These are phyloP conservation scores for Drosophila histrio DNA, from an alignment of 2,888 invertebrate species.

Conservation along the genomic window DNA sequence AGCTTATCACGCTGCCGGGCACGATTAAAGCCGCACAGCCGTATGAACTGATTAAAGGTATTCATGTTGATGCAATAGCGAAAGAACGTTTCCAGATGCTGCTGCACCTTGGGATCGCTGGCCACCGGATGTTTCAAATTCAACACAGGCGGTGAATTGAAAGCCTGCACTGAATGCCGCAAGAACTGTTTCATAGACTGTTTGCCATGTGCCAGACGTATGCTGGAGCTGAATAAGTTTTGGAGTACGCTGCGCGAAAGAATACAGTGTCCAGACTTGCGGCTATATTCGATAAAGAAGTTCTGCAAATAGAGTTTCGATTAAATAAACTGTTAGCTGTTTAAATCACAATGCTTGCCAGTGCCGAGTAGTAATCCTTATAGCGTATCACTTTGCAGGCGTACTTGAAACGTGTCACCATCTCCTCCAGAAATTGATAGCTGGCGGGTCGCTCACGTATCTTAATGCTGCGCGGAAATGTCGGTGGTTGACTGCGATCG, in stretches of 20 bases:
- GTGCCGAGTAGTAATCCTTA: slow-evolving; percentile 91
- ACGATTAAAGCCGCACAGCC: slow-evolving; percentile 96
- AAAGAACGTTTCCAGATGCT: slow-evolving; percentile 95
- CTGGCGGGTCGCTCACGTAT: slow-evolving; percentile 89
- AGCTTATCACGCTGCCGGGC: slow-evolving; percentile 97
- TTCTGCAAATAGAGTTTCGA: slow-evolving; percentile 86
- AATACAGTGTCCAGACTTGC: slow-evolving; percentile 93
- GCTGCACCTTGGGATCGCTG: slow-evolving; percentile 87
- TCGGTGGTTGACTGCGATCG: slow-evolving; percentile 97
- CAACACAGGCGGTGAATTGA: slow-evolving; percentile 95
- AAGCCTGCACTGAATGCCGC: slow-evolving; percentile 92
- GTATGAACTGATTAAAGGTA: slow-evolving; percentile 93
- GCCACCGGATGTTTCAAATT: slow-evolving; percentile 88
- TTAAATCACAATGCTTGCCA: slow-evolving; percentile 86
- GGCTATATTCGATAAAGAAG: slow-evolving; percentile 96
- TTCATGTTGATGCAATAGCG: slow-evolving; percentile 90
- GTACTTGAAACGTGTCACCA: slow-evolving; percentile 91
- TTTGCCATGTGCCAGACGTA: slow-evolving; percentile 83
- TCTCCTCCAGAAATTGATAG: slow-evolving; percentile 91
- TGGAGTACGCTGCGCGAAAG: slow-evolving; percentile 96
- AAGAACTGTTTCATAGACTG: slow-evolving; percentile 90
- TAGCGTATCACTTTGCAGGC: slow-evolving; percentile 92
- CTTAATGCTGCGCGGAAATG: slow-evolving; percentile 98
- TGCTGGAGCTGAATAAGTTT: slow-evolving; percentile 88
- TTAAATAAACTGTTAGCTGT: rapidly evolving